Conservation (phyloP, 2,797 vertebrate genomes). For the Salmo trutta region DNA sequence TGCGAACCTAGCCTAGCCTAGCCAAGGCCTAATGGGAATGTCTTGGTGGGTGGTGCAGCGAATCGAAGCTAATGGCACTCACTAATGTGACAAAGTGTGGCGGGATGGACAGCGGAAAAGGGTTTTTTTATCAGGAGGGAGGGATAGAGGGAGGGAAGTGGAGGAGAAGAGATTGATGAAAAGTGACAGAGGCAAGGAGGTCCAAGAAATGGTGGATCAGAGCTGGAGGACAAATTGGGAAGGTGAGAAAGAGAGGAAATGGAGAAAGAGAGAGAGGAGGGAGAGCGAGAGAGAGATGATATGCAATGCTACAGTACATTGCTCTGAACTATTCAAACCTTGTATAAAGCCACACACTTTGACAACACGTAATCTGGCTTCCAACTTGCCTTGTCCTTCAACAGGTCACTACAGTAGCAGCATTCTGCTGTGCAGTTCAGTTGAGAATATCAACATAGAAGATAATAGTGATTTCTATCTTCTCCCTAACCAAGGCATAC, state of each 20-base stretch:
- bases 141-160: conserved; percentile 48
- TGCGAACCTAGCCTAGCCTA: neutral
- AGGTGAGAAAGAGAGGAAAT: neutral
- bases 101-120: conserved; percentile 45
- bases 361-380: neutral
- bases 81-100: conserved; percentile 60
- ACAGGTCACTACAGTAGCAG: neutral
- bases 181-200: conserved; percentile 31
- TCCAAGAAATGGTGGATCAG: conserved; percentile 10
- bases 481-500: no score
- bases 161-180: conserved; percentile 29
- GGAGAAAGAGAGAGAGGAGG: neutral
- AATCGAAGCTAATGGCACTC: conserved; percentile 55
- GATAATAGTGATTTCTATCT: no score
- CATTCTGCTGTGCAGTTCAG: neutral
- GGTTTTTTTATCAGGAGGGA: conserved; percentile 27
- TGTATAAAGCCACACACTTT: neutral
- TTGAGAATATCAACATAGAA: neutral
- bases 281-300: neutral
- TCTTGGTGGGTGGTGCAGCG: conserved; percentile 32
- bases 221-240: conserved; percentile 8
- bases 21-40: conserved; percentile 11
- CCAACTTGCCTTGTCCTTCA: neutral
- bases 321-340: neutral
- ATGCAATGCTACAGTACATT: neutral